Conservation (phyloP, 92 coral and sea anemone genomes). For the Phenganax subtilis region DNA sequence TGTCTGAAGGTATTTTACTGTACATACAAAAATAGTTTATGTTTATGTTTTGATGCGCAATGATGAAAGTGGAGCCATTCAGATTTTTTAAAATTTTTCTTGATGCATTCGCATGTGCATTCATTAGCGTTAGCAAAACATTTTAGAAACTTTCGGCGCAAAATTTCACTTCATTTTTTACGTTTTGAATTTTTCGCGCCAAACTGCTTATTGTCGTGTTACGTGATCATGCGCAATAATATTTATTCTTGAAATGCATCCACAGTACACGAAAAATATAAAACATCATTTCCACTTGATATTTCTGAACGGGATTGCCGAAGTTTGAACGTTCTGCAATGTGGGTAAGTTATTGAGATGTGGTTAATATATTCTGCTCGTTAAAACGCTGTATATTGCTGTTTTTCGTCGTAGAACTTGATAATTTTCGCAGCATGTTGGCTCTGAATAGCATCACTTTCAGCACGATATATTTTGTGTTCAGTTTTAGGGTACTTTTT, state of each 20-base stretch:
- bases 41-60: no score
- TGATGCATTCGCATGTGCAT: no score
- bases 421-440: not conserved
- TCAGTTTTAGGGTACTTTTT: not conserved
- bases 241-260: not conserved
- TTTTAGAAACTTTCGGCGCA: not conserved
- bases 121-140: no score
- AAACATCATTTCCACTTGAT: not conserved
- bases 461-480: not conserved
- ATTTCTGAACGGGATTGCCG: not conserved
- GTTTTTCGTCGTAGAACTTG: not conserved
- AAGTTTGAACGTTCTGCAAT: not conserved
- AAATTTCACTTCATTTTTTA: not conserved
- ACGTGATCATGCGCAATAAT: not conserved
- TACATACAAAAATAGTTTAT: no score
- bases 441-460: not conserved
- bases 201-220: not conserved
- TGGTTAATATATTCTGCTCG: not conserved
- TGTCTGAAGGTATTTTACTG: no score
- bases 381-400: not conserved
- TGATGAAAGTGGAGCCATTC: no score
- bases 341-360: constrained; percentile 4
- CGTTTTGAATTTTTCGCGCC: not conserved
- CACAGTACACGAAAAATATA: not conserved
- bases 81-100: no score